These are phyloP conservation scores for Harpagoxenus sublaevis DNA, from an alignment of 2,888 invertebrate genomes.

Conservation along the genomic window DNA sequence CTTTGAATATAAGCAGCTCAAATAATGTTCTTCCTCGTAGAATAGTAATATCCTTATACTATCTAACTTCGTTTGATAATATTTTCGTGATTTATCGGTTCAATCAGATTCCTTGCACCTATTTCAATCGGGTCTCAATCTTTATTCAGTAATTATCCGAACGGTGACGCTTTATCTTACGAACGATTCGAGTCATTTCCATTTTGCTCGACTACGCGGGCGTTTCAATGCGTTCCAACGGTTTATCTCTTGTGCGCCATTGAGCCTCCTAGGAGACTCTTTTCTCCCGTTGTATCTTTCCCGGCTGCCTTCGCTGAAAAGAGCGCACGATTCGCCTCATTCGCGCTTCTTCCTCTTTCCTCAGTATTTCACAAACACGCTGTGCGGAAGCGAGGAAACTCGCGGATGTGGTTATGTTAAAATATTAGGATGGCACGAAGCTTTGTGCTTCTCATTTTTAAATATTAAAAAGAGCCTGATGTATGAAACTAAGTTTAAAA, in stretches of 20 bases:
- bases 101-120: neutral
- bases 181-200: slow-evolving; percentile 37
- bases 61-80: neutral
- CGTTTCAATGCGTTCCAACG: slow-evolving; percentile 47
- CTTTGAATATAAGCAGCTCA: neutral
- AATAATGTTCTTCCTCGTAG: neutral
- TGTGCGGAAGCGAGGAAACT: slow-evolving; percentile 22
- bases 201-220: slow-evolving; percentile 35
- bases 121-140: slow-evolving; percentile 25
- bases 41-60: neutral
- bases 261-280: slow-evolving; percentile 59
- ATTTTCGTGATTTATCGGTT: slow-evolving; percentile 10
- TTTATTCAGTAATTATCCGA: slow-evolving; percentile 20
- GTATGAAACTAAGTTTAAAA: slow-evolving; percentile 9
- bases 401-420: slow-evolving; percentile 57
- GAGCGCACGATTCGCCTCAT: slow-evolving; percentile 23
- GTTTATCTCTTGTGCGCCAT: slow-evolving; percentile 63
- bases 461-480: slow-evolving; percentile 21
- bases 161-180: slow-evolving; percentile 39
- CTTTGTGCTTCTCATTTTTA: slow-evolving; percentile 12
- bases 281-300: slow-evolving; percentile 44
- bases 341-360: slow-evolving; percentile 8
- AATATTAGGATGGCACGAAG: slow-evolving; percentile 54
- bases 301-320: slow-evolving; percentile 19
- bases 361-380: slow-evolving; percentile 28